phyloP scores from a whole-genome alignment of 2,797 vertebrate genomes.

The Salmo trutta region DNA sequence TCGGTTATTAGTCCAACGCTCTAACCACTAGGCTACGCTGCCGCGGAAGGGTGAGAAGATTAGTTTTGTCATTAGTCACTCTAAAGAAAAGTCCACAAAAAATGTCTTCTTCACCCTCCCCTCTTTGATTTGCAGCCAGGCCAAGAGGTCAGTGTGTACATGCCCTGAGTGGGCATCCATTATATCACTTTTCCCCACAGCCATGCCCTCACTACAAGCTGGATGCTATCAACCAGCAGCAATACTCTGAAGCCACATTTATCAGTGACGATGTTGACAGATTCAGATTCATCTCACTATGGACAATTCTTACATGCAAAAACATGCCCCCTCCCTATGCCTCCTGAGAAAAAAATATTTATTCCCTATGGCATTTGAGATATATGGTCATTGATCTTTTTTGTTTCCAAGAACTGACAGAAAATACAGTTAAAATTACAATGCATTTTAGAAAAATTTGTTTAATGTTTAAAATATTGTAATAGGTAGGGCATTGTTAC shows the following conservation, averaged over 20 bases:
- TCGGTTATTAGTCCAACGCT: too few relatives aligned
- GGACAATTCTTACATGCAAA: too few relatives aligned
- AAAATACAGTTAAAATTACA: too few relatives aligned
- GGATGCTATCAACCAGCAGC: slow-evolving; percentile 16
- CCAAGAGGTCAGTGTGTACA: slow-evolving; percentile 37
- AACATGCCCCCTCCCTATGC: background rate
- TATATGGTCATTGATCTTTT: too few relatives aligned
- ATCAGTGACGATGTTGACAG: background rate
- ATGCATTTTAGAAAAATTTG: too few relatives aligned
- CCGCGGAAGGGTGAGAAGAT: background rate
- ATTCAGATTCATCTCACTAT: background rate
- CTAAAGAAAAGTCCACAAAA: background rate
- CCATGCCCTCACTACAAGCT: background rate
- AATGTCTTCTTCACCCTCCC: slow-evolving; percentile 2
- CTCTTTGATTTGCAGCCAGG: slow-evolving; percentile 1
- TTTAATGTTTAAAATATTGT: too few relatives aligned
- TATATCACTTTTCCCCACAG: background rate
- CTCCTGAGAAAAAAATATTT: background rate
- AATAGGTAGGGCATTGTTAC: too few relatives aligned
- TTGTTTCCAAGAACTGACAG: too few relatives aligned
- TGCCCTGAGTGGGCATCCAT: slow-evolving; percentile 36
- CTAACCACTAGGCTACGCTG: too few relatives aligned
- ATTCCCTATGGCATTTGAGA: background rate
- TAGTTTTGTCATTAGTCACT: background rate
- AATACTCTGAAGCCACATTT: slow-evolving; percentile 21